These are phyloP conservation scores for Cryptotermes secundus DNA, from an alignment of 1,140 invertebrate species.

Conservation along the genomic window DNA sequence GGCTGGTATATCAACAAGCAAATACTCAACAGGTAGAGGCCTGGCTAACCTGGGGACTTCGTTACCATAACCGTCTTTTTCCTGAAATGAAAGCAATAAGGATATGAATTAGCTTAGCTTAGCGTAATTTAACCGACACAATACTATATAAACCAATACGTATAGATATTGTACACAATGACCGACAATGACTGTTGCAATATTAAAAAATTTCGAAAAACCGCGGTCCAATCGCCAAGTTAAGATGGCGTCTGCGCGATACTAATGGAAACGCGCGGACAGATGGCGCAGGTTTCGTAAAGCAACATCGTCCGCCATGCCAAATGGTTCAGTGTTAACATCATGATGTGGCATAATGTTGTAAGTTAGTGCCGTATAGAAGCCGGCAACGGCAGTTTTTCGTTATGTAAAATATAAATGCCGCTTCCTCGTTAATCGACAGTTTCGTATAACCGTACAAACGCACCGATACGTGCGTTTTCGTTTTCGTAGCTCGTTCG, in stretches of 20 bases:
- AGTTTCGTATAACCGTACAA: conserved; percentile 33
- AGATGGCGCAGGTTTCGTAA: conserved; percentile 32
- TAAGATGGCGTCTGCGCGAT: conserved; percentile 34
- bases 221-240: neutral
- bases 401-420: conserved; percentile 38
- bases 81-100: conserved; percentile 59
- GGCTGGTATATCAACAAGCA: conserved; percentile 93
- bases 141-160: neutral
- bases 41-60: conserved; percentile 90
- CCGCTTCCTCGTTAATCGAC: conserved; percentile 35
- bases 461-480: conserved; percentile 31
- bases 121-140: neutral
- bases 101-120: no score
- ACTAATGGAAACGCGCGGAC: conserved; percentile 21
- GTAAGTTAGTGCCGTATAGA: conserved; percentile 38
- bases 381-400: conserved; percentile 36
- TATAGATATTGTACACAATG: neutral
- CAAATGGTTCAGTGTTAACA: conserved; percentile 53
- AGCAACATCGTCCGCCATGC: conserved; percentile 49
- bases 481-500: conserved; percentile 33
- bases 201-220: conserved; percentile 6
- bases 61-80: conserved; percentile 96
- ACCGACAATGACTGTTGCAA: no score
- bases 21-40: conserved; percentile 95
- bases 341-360: conserved; percentile 56